phyloP scores from a whole-genome alignment of 2,797 vertebrate species.

The Heterohyrax brucei region DNA sequence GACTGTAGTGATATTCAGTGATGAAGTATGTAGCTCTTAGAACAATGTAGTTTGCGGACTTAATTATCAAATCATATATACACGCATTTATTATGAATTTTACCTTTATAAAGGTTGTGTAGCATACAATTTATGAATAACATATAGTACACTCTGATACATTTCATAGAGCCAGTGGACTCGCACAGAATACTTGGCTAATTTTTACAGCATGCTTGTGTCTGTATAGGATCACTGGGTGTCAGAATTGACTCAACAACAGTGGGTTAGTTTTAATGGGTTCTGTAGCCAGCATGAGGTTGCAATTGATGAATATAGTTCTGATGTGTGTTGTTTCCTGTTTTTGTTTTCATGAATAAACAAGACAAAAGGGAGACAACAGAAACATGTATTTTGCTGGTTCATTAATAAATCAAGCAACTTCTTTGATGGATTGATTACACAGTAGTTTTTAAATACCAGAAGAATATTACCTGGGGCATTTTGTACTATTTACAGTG shows the following conservation, averaged over 20 bases:
- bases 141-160: not conserved
- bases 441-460: slow-evolving; percentile 54
- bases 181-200: not conserved
- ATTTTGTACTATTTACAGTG: not conserved
- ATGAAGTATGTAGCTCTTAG: no score
- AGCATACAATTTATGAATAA: not conserved
- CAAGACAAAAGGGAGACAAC: not conserved
- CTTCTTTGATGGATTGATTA: slow-evolving; percentile 11
- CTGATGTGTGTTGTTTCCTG: not conserved
- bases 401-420: not conserved
- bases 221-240: not conserved
- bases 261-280: no score
- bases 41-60: no score
- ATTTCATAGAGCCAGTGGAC: not conserved
- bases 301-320: not conserved
- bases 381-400: slow-evolving; percentile 1
- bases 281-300: not conserved
- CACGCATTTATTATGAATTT: not conserved
- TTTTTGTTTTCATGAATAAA: slow-evolving; percentile 20
- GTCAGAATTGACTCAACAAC: no score
- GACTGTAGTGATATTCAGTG: no score
- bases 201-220: not conserved
- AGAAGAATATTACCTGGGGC: not conserved
- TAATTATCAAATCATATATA: not conserved
- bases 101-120: not conserved